Evolutionary conservation across 2,888 invertebrate genomes (phyloP).

Genomic region (Leptinotarsa tumamoca): DNA sequence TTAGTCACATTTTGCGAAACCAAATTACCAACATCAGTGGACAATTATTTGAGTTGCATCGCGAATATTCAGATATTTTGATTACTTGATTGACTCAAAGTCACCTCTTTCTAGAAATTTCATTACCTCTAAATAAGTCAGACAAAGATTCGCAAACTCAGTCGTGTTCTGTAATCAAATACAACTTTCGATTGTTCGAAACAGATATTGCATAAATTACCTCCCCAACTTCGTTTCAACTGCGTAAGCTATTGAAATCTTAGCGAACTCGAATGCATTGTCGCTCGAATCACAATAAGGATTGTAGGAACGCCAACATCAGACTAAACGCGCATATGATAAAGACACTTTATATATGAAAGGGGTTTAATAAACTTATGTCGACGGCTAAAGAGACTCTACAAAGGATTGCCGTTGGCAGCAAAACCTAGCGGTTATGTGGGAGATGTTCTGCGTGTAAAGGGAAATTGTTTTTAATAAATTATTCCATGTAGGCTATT

Average conservation of each 20-base stretch:
- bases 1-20: no score
- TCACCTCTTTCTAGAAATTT: neutral
- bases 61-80: no score
- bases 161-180: neutral
- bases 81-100: no score
- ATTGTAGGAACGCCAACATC: conserved; percentile 9
- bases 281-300: conserved; percentile 8
- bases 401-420: conserved; percentile 23
- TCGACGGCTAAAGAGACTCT: conserved; percentile 31
- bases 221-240: conserved; percentile 3
- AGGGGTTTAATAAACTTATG: conserved; percentile 26
- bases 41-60: no score
- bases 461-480: conserved; percentile 27
- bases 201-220: conserved; percentile 4
- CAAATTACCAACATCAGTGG: no score
- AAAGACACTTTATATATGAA: conserved; percentile 11
- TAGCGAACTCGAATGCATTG: conserved; percentile 13
- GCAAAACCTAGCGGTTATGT: conserved; percentile 32
- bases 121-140: neutral
- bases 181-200: conserved; percentile 10
- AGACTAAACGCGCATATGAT: conserved; percentile 16
- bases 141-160: conserved; percentile 7
- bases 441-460: conserved; percentile 29
- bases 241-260: conserved; percentile 9
- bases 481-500: conserved; percentile 15